A percentile compares a stretch with the other conserved stretches of the same genome.
These are phyloP conservation scores for Tachycineta bicolor DNA, from an alignment of 2,113 vertebrate species.

Conservation along the genomic window DNA sequence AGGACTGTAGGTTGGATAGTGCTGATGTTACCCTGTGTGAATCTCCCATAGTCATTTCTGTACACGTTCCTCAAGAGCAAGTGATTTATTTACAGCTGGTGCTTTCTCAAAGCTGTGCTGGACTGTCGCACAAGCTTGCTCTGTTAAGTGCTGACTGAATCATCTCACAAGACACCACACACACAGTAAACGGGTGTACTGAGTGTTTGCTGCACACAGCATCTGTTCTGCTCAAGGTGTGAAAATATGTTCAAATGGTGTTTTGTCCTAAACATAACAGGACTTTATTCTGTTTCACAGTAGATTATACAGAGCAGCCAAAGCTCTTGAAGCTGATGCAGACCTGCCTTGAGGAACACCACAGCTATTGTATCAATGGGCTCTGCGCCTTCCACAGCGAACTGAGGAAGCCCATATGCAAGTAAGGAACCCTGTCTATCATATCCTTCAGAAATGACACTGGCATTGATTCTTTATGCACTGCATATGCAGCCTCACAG, in stretches of 20 bases:
- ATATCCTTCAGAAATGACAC: not conserved
- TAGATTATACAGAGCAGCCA: conserved; percentile 45
- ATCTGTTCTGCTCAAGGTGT: not conserved
- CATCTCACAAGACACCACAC: fast-evolving
- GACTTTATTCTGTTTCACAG: not conserved
- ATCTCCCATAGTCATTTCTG: not conserved
- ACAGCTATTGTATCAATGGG: conserved; percentile 78
- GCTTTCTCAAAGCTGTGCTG: not conserved
- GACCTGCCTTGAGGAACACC: conserved; percentile 72
- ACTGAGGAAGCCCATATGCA: conserved; percentile 76
- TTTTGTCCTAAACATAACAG: not conserved
- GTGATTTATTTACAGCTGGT: not conserved
- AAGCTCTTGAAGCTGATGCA: conserved; percentile 73
- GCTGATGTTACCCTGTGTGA: not conserved
- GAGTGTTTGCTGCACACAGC: not conserved
- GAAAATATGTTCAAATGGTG: fast-evolving
- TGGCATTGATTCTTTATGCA: not conserved
- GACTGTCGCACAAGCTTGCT: not conserved
- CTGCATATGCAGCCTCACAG: not conserved
- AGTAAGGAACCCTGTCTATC: conserved; percentile 48
- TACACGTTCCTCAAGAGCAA: not conserved
- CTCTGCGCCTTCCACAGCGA: conserved; percentile 74
- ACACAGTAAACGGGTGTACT: fast-evolving
- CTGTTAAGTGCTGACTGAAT: not conserved
- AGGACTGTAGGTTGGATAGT: not conserved